These are phyloP conservation scores for Chalcis sispes DNA, from an alignment of 2,888 invertebrate species.

Conservation along the genomic window DNA sequence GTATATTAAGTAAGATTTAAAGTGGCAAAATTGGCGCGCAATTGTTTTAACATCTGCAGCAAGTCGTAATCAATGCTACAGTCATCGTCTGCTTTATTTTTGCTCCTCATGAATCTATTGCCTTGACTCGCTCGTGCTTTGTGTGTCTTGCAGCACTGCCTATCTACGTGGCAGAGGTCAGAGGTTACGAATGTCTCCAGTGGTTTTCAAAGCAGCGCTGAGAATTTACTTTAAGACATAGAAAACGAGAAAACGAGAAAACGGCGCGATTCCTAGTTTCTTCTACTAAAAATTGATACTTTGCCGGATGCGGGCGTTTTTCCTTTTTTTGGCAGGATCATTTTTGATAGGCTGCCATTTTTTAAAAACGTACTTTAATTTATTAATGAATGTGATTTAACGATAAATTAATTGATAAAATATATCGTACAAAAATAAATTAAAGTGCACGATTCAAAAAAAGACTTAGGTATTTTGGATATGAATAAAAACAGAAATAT, in stretches of 20 bases:
- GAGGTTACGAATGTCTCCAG: conserved; percentile 39
- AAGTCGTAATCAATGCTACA: conserved; percentile 16
- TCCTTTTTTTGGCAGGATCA: not conserved
- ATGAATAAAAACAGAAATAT: no score
- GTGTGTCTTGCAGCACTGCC: conserved; percentile 17
- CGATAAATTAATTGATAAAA: no score
- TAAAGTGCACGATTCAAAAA: no score
- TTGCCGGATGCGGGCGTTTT: conserved; percentile 42
- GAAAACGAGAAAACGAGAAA: conserved; percentile 11
- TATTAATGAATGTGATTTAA: no score
- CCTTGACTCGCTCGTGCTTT: conserved; percentile 21
- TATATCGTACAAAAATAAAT: no score
- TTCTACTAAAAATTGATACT: not conserved
- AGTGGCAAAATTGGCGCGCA: conserved; percentile 18
- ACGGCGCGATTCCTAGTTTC: not conserved
- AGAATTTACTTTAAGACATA: no score
- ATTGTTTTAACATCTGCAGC: not conserved
- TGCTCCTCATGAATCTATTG: conserved; percentile 19
- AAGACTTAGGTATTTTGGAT: no score
- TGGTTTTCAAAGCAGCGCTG: conserved; percentile 29
- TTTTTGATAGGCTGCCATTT: not conserved
- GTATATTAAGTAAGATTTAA: no score
- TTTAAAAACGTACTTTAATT: not conserved
- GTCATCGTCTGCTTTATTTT: conserved; percentile 30
- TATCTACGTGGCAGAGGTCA: conserved; percentile 32